Conservation (phyloP, 2,888 invertebrate genomes). For the Flabesymbios commensalis region DNA sequence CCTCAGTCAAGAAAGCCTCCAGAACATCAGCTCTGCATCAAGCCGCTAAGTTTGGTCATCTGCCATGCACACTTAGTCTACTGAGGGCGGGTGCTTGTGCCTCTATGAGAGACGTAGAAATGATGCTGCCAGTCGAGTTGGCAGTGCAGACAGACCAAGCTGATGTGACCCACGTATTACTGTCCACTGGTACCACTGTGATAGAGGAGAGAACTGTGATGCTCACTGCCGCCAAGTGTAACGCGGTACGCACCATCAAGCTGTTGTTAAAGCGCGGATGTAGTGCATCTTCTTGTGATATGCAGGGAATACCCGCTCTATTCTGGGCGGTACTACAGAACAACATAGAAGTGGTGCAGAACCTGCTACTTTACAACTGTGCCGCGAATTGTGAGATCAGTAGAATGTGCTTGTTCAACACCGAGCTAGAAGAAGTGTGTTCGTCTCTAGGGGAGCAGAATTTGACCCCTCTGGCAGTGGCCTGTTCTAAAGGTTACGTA, state of each 20-base stretch:
- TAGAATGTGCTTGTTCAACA: constrained; percentile 1
- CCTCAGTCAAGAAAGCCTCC: background rate
- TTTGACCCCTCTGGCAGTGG: too few species aligned
- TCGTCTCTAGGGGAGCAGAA: too few species aligned
- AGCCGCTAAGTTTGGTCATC: constrained; percentile 15
- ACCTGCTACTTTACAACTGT: constrained; percentile 4
- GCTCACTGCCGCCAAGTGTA: constrained; percentile 4
- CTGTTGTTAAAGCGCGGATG: constrained; percentile 3
- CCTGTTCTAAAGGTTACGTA: too few species aligned
- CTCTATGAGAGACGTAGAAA: constrained; percentile 9
- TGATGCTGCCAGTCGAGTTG: constrained; percentile 13
- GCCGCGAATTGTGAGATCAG: constrained; percentile 5
- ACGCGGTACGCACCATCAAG: background rate
- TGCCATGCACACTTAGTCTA: constrained; percentile 3
- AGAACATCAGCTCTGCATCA: constrained; percentile 13
- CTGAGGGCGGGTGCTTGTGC: constrained; percentile 1
- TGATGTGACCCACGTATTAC: constrained; percentile 4
- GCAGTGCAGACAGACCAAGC: constrained; percentile 15
- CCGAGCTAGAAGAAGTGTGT: background rate
- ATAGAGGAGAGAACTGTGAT: constrained; percentile 9
- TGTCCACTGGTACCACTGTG: background rate
- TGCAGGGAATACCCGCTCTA: constrained; percentile 13
- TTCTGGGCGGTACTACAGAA: constrained; percentile 7
- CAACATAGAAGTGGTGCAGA: background rate
- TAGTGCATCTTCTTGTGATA: constrained; percentile 1